Evolutionary conservation across 1,140 invertebrate species (phyloP).

Genomic region (Geopemphigus sp.): DNA sequence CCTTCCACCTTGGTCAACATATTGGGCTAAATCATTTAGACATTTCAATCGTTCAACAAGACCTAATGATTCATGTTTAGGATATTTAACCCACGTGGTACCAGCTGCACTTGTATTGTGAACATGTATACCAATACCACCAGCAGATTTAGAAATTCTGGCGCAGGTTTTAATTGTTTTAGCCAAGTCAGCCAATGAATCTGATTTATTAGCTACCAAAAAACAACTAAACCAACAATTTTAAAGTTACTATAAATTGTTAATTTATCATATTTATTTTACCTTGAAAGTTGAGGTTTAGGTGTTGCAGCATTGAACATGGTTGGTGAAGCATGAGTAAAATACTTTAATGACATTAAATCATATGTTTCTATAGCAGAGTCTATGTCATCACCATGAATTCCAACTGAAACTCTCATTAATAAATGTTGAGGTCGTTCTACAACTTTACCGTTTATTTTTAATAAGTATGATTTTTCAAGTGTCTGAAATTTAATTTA

Average conservation of each 20-base stretch:
- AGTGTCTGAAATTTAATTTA: constrained; percentile 65
- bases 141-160: constrained; percentile 94
- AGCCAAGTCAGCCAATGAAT: constrained; percentile 99
- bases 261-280: neutral
- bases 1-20: constrained; percentile 98
- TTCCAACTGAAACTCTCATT: constrained; percentile 96
- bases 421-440: constrained; percentile 98
- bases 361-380: constrained; percentile 96
- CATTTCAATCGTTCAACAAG: constrained; percentile 96
- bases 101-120: constrained; percentile 93
- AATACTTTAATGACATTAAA: constrained; percentile 90
- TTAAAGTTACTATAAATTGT: constrained; percentile 22
- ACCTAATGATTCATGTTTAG: constrained; percentile 73
- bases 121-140: constrained; percentile 95
- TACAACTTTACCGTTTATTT: constrained; percentile 89
- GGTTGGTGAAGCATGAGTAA: constrained; percentile 97
- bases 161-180: constrained; percentile 93
- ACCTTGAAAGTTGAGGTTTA: constrained; percentile 86
- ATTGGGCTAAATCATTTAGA: constrained; percentile 93
- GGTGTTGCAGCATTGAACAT: constrained; percentile 93
- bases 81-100: constrained; percentile 75
- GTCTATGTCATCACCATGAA: constrained; percentile 92
- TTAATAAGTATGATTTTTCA: constrained; percentile 92
- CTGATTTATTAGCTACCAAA: constrained; percentile 89
- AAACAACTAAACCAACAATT: constrained; percentile 71